Conservation (phyloP, 2,888 invertebrate species). For the Drosophila kambysellisi region DNA sequence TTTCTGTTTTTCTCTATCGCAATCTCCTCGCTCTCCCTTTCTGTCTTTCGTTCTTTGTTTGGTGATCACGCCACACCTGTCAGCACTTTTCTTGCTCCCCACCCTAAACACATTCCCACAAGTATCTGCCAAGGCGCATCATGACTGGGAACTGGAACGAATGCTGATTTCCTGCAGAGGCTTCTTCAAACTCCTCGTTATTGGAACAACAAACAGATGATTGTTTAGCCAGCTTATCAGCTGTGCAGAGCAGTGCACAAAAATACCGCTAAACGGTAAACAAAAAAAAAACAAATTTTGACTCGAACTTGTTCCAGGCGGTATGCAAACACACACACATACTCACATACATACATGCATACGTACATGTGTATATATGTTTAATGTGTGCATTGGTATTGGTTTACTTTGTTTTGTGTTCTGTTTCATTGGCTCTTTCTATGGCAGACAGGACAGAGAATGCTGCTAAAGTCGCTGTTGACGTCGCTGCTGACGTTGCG, state of each 20-base stretch:
- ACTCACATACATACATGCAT: not conserved
- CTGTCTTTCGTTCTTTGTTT: not conserved
- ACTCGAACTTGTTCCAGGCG: constrained; percentile 48
- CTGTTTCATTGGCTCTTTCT: constrained; percentile 31
- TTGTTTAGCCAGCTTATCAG: constrained; percentile 33
- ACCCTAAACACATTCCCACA: not conserved
- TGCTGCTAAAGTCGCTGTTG: not conserved
- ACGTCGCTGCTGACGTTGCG: constrained; percentile 44
- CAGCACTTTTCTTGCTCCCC: not conserved
- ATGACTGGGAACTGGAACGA: constrained; percentile 1
- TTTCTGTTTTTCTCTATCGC: not conserved
- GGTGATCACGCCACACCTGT: constrained; percentile 3
- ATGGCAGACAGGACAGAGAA: constrained; percentile 4
- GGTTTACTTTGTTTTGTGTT: constrained; percentile 42
- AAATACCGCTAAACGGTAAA: constrained; percentile 10
- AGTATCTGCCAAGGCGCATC: not conserved
- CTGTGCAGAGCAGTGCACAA: not conserved
- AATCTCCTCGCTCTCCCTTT: not conserved
- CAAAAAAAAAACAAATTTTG: constrained; percentile 13
- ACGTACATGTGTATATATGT: not conserved
- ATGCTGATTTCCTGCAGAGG: constrained; percentile 1
- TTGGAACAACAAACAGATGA: constrained; percentile 12
- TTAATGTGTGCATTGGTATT: constrained; percentile 5
- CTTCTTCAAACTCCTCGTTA: constrained; percentile 26
- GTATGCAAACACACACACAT: not conserved